Evolutionary conservation across 2,113 vertebrate species (phyloP).

Genomic region (Pycnonotus jocosus): DNA sequence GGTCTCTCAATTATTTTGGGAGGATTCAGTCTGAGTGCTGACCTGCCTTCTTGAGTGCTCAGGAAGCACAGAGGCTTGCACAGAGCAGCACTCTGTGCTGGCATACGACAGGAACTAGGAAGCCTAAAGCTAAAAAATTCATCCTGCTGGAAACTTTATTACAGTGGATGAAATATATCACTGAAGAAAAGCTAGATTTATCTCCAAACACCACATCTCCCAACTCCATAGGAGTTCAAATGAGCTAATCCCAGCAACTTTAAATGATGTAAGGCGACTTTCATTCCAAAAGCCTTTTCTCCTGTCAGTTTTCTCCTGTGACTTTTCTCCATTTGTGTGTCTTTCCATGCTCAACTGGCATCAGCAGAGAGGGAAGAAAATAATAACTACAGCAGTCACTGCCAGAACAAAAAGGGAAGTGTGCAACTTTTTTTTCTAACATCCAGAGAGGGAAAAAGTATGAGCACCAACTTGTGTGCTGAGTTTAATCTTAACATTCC

Average conservation of each 20-base stretch:
- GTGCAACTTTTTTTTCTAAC: neutral
- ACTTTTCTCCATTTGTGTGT: neutral
- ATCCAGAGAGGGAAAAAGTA: neutral
- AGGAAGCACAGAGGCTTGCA: neutral
- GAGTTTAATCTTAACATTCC: neutral
- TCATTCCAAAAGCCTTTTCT: neutral
- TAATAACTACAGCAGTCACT: neutral
- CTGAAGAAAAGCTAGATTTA: neutral
- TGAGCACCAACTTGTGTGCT: neutral
- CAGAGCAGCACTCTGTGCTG: neutral
- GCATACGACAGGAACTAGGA: neutral
- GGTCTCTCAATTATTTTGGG: neutral
- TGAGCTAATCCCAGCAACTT: neutral
- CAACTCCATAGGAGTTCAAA: neutral
- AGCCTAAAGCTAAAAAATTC: neutral
- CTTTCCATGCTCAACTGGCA: slow-evolving; percentile 18
- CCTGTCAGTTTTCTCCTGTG: neutral
- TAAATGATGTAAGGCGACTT: neutral
- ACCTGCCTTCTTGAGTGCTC: neutral
- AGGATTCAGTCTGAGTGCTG: neutral
- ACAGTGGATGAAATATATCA: neutral
- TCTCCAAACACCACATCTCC: neutral
- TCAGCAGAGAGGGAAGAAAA: neutral
- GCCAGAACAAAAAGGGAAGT: neutral
- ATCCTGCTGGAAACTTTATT: neutral